Evolutionary conservation across 2,888 invertebrate species (phyloP), one percentile per base, ranked within the genome.

Genomic region (Priocnemis perturbator): DNA sequence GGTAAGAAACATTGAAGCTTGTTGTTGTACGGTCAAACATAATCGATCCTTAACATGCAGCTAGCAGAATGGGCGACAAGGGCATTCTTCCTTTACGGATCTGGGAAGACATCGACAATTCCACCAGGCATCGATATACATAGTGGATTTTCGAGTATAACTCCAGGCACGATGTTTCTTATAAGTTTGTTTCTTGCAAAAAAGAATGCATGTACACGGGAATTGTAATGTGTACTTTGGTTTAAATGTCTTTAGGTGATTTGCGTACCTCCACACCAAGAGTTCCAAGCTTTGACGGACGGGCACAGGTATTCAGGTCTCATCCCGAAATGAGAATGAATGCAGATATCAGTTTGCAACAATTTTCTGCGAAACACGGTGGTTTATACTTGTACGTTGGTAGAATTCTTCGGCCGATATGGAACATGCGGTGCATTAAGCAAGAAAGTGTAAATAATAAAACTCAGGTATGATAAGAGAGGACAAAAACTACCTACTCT

Each of bases 21-120:
- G 20, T 58, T 58, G 17, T 5, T 19, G 56, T 23, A 44, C 30
- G 15, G 45, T 50, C 64, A 47, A 59, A 64, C 67, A 55, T 60
- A 15, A 56, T 56, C 0, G 19, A n/a, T 4, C 23, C 7, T 75
- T 30, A 19, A 26, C 9, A 20, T 75, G 1, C 84, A 92, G 90
- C 88, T 93, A 1, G 93, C 94, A 59, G 95, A 97, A 84, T 95
- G 96, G 94, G 98, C 98, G 0, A 94, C 96, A 0, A 93, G 96
- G 79, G 97, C 98, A 0, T 97, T 98, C 90, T 96, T 98, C 89
- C 90, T 97, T 74, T 97, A 96, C 86, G 98, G 98, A 23, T 96
- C 96, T 0, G 97, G 97, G 83, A 79, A 79, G 56, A 77, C 68
- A 14, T 26, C 76, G 4, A 61, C 74, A 3, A 78, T 84, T 20